Base-by-base conservation (phyloP, 2,888 invertebrate species). In the Macaria liturata region DNA sequence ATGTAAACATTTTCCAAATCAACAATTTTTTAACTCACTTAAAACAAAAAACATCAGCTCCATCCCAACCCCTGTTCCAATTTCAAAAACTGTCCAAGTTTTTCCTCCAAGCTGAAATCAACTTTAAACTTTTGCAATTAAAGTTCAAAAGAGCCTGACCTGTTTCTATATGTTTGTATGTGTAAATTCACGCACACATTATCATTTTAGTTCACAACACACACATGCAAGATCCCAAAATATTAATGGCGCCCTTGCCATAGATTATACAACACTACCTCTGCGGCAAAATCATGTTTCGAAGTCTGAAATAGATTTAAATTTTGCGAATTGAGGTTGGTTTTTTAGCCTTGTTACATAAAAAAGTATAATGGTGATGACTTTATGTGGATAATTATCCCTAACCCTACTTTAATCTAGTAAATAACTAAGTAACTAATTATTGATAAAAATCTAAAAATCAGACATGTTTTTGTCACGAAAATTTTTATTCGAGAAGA, bases 181-280 rank as follows among this genome's bases (percentile, higher is more conserved):
- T 72, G 66, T 72, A 71, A 70, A 76, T 74, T 71, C 59, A 52
- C 9, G 42, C n/a, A 42, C 42, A n/a, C 42, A 42, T n/a, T 42
- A 4, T 2, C 34, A 37, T 7, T 7, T 6, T 37, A 37, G 34
- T 37, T 37, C 34, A 59, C 54, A 60, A 72, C 75, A 72, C 76
- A 71, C 72, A 70, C 62, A 66, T 51, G 59, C 59, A 62, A 67
- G 67, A 65, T 74, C 77, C 80, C 80, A 84, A 84, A 84, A 84
- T 84, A 84, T 84, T 82, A 80, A 80, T 78, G 78, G 69, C 71
- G 71, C 70, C 70, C 68, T 70, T 71, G 76, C 81, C 75, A 80
- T 37, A 37, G 34, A 37, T 6, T 37, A 37, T 6, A 37, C 34
- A 37, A 37, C 3, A 37, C 34, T 37, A 37, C 34, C 42, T n/a